Percentiles rank a stretch among this genome's conserved stretches.
phyloP scores from a whole-genome alignment of 1,140 invertebrate genomes.

The Saccostrea echinata region DNA sequence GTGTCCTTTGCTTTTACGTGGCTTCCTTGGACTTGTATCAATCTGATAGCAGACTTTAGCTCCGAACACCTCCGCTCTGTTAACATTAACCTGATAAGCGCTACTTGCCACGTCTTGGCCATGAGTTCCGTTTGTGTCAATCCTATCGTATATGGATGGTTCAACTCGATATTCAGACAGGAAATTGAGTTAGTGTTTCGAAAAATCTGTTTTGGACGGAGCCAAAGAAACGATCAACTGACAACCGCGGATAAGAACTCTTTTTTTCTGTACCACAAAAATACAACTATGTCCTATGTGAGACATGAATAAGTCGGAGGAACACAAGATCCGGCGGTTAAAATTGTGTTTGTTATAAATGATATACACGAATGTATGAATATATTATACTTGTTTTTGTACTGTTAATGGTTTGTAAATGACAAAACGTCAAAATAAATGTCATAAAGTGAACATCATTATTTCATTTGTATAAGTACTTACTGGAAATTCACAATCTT shows the following conservation, averaged over 20 bases:
- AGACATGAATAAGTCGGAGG: background rate
- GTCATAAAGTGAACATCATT: no score
- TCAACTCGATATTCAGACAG: constrained; percentile 69
- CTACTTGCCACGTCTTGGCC: constrained; percentile 82
- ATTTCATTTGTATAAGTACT: no score
- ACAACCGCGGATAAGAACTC: background rate
- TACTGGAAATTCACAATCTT: no score
- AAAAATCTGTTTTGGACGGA: background rate
- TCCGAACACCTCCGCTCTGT: constrained; percentile 66
- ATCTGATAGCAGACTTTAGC: constrained; percentile 79
- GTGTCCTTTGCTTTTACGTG: constrained; percentile 80
- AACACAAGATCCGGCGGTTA: background rate
- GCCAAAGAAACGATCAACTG: background rate
- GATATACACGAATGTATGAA: background rate
- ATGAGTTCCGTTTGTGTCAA: constrained; percentile 81
- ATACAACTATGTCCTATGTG: background rate
- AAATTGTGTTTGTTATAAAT: background rate
- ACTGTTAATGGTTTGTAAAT: background rate
- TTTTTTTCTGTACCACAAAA: background rate
- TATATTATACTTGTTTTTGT: background rate
- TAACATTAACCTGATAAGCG: constrained; percentile 81
- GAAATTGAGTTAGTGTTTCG: constrained; percentile 53
- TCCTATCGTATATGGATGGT: constrained; percentile 73
- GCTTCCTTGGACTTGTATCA: constrained; percentile 83
- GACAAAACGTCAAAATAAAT: background rate